Evolutionary conservation across 2,888 invertebrate species (phyloP), one percentile per base, ranked within the genome.

Genomic region (Pseudococcus jackbeardsleyi): DNA sequence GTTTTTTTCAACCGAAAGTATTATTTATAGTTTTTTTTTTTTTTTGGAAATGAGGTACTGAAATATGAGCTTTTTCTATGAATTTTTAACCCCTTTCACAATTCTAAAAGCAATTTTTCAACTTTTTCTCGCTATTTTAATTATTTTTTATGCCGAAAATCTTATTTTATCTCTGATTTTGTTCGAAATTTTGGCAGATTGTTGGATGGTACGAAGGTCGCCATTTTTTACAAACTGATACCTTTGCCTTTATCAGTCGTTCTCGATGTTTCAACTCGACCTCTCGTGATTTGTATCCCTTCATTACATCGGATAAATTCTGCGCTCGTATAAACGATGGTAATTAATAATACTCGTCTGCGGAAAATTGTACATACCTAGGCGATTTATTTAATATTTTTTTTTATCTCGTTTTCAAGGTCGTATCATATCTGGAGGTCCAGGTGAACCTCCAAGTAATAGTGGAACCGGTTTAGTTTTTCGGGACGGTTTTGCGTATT

Each of bases 221-320:
- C 19, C 0, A 2, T 12, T 8, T 7, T 46, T 84, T 84, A 15
- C 84, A 48, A 22, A 84, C 84, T 6, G 46, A 46, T 48, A 84
- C 46, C 5, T 9, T 48, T 6, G 22, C 22, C 9, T 84, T 84
- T 17, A 84, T 84, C 50, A 84, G 33, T 84, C 50, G 46, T 22
- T 22, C 50, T 15, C 11, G 54, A 50, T 84, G 84, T 50, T 54
- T 84, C 8, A 54, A 48, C 12, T 17, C 46, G 19, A 54, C 17
- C 8, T 22, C 54, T 2, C 8, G 33, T 22, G 54, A 50, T 15
- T 54, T 33, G 8, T 17, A 50, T 9, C 54, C 48, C 0, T 50
- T 84, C 48, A 26, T 84, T 22, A 50, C 50, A 7, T 11, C 54
- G 26, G 84, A 54, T 84, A 84, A 84, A 54, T 84, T 84, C 15